Base-by-base conservation (phyloP, 2,888 invertebrate genomes). In the Drosophila kuntzei region DNA sequence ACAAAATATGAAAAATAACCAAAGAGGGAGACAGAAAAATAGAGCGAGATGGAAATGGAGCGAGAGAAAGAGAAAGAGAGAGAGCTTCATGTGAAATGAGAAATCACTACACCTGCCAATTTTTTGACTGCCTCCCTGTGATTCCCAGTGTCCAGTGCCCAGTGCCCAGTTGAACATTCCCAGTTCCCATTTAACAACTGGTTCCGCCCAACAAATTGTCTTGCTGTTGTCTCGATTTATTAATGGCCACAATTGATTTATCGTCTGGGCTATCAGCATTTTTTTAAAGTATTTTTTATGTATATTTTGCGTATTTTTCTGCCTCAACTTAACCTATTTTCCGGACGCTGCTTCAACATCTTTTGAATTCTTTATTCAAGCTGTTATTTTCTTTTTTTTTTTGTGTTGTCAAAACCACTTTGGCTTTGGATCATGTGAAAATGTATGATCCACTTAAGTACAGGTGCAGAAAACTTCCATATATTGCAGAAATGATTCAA, bases 91-190 rank as follows among this genome's bases (percentile, higher is more conserved):
- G 70, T 76, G 70, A 82, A 82, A 80, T 20, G 46, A 55, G 65
- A 55, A 55, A 55, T 43, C 32, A 43, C 64, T 65, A 60, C 87
- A 89, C 84, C 84, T 89, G 84, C 84, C 81, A 78, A 87, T 80
- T 79, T 84, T 46, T 73, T n/a, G 22, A 41, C 11, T 25, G 44
- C 8, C 22, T 61, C 69, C 69, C 55, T 44, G 74, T 51, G 44
- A 14, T 18, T 44, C 39, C 36, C 43, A 53, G 41, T 39, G 59
- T 29, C 47, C 59, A 50, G 34, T 46, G 54, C 44, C 50, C 59
- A 54, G 50, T 51, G 60, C 49, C 59, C 72, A 39, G 57, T 36
- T 27, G 16, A 18, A 34, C 41, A 34, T 14, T 61, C 43, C 43
- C 54, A 57, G 41, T 54, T 54, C n/a, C 55, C 70, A 66, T 67